Conservation (phyloP, 2,888 invertebrate genomes). For the Agrotis exclamationis region DNA sequence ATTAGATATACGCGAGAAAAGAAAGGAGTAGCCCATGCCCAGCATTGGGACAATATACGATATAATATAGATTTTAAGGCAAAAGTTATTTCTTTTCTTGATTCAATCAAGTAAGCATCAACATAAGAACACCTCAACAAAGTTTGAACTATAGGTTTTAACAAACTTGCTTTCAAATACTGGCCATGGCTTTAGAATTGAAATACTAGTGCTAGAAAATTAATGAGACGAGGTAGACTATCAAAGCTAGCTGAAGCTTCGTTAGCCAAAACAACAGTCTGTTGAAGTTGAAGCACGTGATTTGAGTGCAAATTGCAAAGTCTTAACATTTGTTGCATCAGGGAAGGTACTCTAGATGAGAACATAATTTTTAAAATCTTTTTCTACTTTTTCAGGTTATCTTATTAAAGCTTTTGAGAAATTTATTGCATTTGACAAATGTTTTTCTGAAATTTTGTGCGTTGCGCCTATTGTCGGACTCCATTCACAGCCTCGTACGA, state of each 20-base stretch:
- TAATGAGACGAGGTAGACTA: conserved; percentile 31
- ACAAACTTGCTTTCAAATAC: neutral
- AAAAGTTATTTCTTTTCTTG: too few relatives aligned
- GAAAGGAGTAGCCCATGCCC: too few relatives aligned
- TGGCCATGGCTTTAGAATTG: neutral
- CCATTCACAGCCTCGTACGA: neutral
- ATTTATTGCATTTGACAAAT: neutral
- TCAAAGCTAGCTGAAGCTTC: conserved; percentile 24
- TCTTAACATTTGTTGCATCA: conserved; percentile 8
- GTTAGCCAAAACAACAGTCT: conserved; percentile 35
- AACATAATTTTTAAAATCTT: neutral
- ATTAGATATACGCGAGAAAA: neutral
- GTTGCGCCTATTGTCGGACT: too few relatives aligned
- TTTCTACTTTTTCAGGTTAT: neutral
- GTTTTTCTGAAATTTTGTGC: too few relatives aligned
- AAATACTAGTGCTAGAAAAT: conserved; percentile 26
- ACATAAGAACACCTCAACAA: too few relatives aligned
- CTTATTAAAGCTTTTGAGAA: neutral
- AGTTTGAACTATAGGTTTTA: neutral
- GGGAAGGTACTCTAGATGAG: neutral
- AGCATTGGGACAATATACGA: too few relatives aligned
- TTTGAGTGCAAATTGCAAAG: conserved; percentile 20
- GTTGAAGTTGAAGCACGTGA: conserved; percentile 16
- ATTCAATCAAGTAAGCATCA: too few relatives aligned
- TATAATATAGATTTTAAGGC: too few relatives aligned